These are phyloP conservation scores for Argya squamiceps DNA, from an alignment of 2,797 vertebrate species.

Conservation along the genomic window DNA sequence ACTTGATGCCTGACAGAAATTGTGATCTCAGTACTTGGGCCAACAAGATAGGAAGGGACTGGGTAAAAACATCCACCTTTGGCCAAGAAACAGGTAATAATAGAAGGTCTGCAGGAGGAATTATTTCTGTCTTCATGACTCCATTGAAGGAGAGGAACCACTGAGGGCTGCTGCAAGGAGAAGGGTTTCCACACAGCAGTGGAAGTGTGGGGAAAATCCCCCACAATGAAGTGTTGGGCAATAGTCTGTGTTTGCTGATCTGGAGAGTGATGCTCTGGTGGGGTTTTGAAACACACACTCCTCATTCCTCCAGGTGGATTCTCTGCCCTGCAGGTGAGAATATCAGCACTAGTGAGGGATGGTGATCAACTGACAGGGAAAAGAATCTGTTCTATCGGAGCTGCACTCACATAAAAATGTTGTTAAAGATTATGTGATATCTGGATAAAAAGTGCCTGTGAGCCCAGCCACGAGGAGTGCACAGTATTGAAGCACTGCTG, in stretches of 20 bases:
- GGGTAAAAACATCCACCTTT: neutral
- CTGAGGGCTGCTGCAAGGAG: neutral
- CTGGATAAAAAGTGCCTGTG: neutral
- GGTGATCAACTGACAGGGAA: neutral
- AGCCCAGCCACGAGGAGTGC: neutral
- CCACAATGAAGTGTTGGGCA: neutral
- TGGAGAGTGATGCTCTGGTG: slow-evolving; percentile 39
- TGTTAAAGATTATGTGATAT: neutral
- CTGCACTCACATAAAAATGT: rapidly evolving
- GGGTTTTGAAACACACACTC: neutral
- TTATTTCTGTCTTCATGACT: neutral
- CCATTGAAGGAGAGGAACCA: neutral
- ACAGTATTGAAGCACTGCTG: neutral
- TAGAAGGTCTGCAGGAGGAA: neutral
- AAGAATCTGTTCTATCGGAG: neutral
- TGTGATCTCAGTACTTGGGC: neutral
- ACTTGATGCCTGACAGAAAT: neutral
- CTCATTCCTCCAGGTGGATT: neutral
- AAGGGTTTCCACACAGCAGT: neutral
- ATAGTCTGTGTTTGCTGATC: slow-evolving; percentile 20
- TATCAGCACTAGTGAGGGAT: neutral
- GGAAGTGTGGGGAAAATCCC: neutral
- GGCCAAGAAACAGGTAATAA: neutral
- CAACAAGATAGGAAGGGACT: neutral
- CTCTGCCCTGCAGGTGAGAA: neutral